Percentiles rank a stretch among this genome's conserved stretches.
Conservation (phyloP, 2,797 vertebrate genomes). For the Pangasius sanitwongsei region DNA sequence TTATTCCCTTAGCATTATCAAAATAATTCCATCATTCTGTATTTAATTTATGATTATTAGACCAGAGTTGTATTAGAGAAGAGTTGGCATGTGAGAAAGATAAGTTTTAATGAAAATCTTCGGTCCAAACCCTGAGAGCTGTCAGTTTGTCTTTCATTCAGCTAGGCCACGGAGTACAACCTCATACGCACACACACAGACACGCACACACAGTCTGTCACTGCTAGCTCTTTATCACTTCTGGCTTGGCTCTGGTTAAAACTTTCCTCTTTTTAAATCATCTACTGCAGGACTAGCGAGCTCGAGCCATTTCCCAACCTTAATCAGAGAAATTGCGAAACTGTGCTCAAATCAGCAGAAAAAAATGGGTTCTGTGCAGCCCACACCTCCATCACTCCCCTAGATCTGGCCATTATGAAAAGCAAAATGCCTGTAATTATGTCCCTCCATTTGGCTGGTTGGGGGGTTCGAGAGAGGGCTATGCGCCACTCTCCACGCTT, state of each 20-base stretch:
- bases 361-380: slow-evolving; percentile 1
- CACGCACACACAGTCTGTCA: background rate
- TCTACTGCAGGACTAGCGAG: background rate
- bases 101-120: slow-evolving; percentile 32
- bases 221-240: background rate
- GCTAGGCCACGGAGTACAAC: background rate
- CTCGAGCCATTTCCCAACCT: slow-evolving; percentile 4
- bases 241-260: slow-evolving; percentile 10
- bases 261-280: slow-evolving; percentile 6
- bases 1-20: slow-evolving; percentile 17
- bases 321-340: slow-evolving; percentile 33
- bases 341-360: slow-evolving; percentile 27
- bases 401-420: slow-evolving; percentile 40
- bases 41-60: slow-evolving; percentile 23
- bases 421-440: slow-evolving; percentile 47
- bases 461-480: background rate
- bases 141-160: slow-evolving; percentile 10
- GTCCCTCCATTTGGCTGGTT: slow-evolving; percentile 29
- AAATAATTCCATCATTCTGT: slow-evolving; percentile 26
- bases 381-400: slow-evolving; percentile 31
- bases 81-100: slow-evolving; percentile 5
- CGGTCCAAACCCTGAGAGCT: background rate
- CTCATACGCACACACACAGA: background rate
- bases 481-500: slow-evolving; percentile 31
- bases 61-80: background rate